Percentiles rank a stretch among this genome's conserved stretches.
Conservation (phyloP, 2,888 invertebrate genomes). For the Drosophila seclusa region DNA sequence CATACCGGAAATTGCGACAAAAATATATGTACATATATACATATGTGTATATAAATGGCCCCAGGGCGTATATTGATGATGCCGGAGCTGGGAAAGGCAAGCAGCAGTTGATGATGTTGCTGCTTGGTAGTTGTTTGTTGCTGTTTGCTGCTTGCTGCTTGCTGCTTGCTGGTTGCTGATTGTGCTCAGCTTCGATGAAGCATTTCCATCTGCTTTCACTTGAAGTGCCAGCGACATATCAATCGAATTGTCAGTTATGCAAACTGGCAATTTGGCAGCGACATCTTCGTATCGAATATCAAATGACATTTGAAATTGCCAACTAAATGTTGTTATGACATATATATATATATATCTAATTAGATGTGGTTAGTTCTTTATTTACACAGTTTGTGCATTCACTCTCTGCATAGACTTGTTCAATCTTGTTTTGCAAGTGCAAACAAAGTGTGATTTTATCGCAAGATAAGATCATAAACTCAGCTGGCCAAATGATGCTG, state of each 20-base stretch:
- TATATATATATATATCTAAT: background rate
- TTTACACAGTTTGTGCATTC: too few species aligned
- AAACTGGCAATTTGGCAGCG: slow-evolving; percentile 53
- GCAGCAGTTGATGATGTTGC: slow-evolving; percentile 38
- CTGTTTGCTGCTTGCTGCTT: background rate
- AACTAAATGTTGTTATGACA: slow-evolving; percentile 6
- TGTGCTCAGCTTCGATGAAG: background rate
- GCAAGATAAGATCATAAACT: slow-evolving; percentile 16
- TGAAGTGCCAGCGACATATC: slow-evolving; percentile 23
- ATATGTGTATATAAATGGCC: slow-evolving; percentile 4
- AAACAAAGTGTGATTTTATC: background rate
- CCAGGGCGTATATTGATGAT: slow-evolving; percentile 36
- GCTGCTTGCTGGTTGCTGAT: background rate
- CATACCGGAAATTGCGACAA: slow-evolving; percentile 54
- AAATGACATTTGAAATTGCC: slow-evolving; percentile 62
- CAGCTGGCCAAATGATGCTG: slow-evolving; percentile 6
- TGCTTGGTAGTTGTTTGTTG: background rate
- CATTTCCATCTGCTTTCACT: slow-evolving; percentile 1
- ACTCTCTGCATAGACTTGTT: background rate
- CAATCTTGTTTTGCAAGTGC: background rate
- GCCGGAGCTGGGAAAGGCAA: slow-evolving; percentile 32
- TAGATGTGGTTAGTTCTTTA: background rate
- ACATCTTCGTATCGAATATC: slow-evolving; percentile 48
- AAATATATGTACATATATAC: slow-evolving; percentile 28
- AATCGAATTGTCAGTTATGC: slow-evolving; percentile 73